Conservation (phyloP, 1,140 invertebrate species). For the Zaprionus camerounensis region DNA sequence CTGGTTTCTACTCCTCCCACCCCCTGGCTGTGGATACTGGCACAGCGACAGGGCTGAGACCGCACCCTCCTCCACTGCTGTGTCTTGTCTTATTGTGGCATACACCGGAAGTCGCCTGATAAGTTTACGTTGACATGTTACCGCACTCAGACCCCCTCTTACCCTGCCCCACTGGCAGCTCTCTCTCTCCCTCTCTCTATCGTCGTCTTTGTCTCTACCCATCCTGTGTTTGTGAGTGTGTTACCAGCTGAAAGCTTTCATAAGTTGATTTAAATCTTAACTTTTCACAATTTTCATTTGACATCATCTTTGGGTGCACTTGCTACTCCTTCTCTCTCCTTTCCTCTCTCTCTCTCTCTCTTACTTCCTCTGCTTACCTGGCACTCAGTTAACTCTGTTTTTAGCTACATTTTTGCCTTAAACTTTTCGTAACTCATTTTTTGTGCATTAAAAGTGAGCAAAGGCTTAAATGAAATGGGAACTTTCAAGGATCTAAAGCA, state of each 20-base stretch:
- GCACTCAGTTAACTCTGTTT: not conserved
- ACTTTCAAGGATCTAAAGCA: not conserved
- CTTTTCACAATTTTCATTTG: constrained; percentile 41
- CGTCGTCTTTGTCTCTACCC: not conserved
- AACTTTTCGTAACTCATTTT: not conserved
- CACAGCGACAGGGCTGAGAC: not conserved
- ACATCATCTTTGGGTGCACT: constrained; percentile 18
- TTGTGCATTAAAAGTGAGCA: not conserved
- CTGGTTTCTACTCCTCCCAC: constrained; percentile 27
- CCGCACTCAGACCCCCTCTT: not conserved
- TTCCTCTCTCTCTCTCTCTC: no score
- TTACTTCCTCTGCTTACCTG: not conserved
- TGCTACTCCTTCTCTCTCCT: not conserved
- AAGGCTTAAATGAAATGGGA: not conserved
- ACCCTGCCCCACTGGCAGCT: not conserved
- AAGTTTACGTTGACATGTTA: constrained; percentile 71
- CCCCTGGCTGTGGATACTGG: constrained; percentile 1
- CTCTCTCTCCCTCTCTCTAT: constrained; percentile 1
- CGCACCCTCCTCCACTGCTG: constrained; percentile 17
- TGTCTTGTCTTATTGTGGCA: constrained; percentile 61
- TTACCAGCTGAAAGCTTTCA: constrained; percentile 64
- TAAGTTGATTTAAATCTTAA: constrained; percentile 75
- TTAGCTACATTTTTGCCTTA: not conserved
- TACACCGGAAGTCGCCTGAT: constrained; percentile 73
- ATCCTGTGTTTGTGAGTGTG: constrained; percentile 10